Evolutionary conservation across 2,797 vertebrate genomes (phyloP), one percentile per base, ranked within the genome.

Genomic region (Coendou prehensilis): DNA sequence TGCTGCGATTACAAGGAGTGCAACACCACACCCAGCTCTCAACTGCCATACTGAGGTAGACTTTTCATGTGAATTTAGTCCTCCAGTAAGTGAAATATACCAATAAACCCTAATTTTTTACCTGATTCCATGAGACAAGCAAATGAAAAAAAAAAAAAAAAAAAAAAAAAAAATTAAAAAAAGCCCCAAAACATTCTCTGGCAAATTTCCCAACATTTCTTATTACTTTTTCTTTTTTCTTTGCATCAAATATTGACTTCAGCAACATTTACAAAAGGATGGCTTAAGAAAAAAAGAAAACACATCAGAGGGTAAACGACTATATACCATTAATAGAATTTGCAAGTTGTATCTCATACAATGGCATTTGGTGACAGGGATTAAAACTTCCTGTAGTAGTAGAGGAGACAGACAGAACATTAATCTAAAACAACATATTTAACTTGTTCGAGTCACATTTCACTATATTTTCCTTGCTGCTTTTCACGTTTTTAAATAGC

Each of bases 21-120:
- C 15, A 20, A 7, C n/a, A 69, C 18, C 26, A 63, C 26, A 18
- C 67, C 6, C n/a, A 37, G 8, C n/a, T 71, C 67, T 96, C 76
- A 87, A 73, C 15, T 64, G 17, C 20, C 0, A 0, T 52, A 92
- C 9, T 50, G 20, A 75, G 84, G 61, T 1, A 89, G 28, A 54
- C 33, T 87, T 87, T 67, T 96, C 82, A 63, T 67, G 9, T n/a
- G 69, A 80, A 69, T 30, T 37, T 87, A 95, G n/a, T n/a, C 59
- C 37, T 20, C 83, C 41, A 84, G 81, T 45, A 61, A 84, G 28
- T 14, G 59, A 96, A 95, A 67, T 18, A 93, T 92, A 86, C 73
- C 7, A 5, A 88, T 47, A 78, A 86, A 67, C 30, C 4, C 0
- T 20, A 87, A 41, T 89, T 73, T 10, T 96, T 82, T 52, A 89